Conservation (phyloP, 2,113 vertebrate genomes). For the Sturnus vulgaris region DNA sequence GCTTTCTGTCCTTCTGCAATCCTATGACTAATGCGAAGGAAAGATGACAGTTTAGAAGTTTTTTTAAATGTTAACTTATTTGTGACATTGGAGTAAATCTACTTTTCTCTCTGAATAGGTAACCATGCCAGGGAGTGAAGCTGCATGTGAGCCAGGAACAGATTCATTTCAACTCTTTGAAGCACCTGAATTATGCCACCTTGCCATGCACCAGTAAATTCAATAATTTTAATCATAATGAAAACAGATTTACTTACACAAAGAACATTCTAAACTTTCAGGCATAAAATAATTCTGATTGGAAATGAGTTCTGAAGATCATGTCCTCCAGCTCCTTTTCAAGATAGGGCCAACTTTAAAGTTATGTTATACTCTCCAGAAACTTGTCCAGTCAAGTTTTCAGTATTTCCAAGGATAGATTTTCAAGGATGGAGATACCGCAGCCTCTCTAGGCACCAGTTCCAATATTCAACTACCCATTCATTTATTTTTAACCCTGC, state of each 20-base stretch:
- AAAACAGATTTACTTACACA: not conserved
- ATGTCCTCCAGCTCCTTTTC: not conserved
- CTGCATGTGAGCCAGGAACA: not conserved
- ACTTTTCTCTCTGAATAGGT: not conserved
- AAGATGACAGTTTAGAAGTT: not conserved
- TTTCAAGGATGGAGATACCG: not conserved
- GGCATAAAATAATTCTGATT: not conserved
- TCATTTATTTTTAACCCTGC: rapidly evolving
- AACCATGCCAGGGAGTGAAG: rapidly evolving
- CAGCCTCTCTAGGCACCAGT: not conserved
- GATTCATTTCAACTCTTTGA: not conserved
- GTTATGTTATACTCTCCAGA: not conserved
- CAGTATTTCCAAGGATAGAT: not conserved
- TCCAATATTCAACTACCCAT: not conserved
- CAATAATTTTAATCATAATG: not conserved
- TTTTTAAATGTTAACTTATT: not conserved
- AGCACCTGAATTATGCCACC: not conserved
- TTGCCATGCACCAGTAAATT: not conserved
- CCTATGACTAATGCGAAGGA: not conserved
- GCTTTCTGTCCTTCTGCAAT: not conserved
- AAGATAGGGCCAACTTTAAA: not conserved
- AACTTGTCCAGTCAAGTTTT: not conserved
- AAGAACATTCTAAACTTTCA: not conserved
- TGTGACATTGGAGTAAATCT: not conserved
- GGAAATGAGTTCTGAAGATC: not conserved